Conservation (phyloP, 2,888 invertebrate genomes). For the Mimumesa dahlbomi region DNA sequence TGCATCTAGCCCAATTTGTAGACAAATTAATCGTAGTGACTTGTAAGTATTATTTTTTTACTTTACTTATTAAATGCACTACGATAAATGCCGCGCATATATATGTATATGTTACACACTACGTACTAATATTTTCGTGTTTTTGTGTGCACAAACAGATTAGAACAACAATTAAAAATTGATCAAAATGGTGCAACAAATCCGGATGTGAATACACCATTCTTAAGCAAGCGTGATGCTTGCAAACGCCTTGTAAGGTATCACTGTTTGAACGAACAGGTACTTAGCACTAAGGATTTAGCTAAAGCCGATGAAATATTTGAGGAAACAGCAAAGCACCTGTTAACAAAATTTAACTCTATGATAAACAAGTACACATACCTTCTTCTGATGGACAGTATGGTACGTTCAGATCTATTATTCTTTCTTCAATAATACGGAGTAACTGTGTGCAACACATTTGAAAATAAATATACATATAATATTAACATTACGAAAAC, state of each 20-base stretch:
- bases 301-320: constrained; percentile 87
- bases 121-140: too few species aligned
- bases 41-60: constrained; percentile 71
- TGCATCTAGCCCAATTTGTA: constrained; percentile 76
- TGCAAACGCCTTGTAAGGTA: constrained; percentile 88
- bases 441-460: too few species aligned
- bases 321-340: constrained; percentile 85
- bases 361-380: constrained; percentile 89
- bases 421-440: too few species aligned
- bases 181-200: constrained; percentile 88
- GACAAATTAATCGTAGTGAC: constrained; percentile 77
- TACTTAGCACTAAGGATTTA: constrained; percentile 84
- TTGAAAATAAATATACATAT: background rate
- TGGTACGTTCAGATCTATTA: constrained; percentile 86
- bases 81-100: too few species aligned
- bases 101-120: too few species aligned
- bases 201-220: constrained; percentile 88
- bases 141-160: too few species aligned
- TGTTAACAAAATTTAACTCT: constrained; percentile 86
- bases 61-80: too few species aligned
- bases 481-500: too few species aligned
- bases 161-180: constrained; percentile 88
- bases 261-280: constrained; percentile 88
- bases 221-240: constrained; percentile 87
- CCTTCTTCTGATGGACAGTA: constrained; percentile 88